phyloP scores from a whole-genome alignment of 1,140 invertebrate species.

The Diachasmimorpha longicaudata region DNA sequence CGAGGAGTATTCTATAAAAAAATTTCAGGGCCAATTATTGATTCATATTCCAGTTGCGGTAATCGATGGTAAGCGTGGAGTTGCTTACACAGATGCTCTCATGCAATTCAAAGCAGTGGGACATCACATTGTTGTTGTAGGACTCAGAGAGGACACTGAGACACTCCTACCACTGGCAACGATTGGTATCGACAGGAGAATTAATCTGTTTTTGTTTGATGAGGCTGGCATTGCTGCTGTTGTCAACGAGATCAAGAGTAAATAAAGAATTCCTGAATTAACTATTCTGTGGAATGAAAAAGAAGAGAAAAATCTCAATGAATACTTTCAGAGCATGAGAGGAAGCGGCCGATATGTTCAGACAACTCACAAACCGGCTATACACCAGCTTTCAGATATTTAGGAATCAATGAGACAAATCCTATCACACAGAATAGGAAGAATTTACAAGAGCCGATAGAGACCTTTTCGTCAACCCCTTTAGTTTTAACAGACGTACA shows the following conservation, averaged over 20 bases:
- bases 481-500: neutral
- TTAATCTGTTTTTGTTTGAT: constrained; percentile 37
- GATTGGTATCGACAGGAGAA: constrained; percentile 32
- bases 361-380: neutral
- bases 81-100: constrained; percentile 24
- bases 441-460: neutral
- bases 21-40: constrained; percentile 5
- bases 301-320: neutral
- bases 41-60: constrained; percentile 34
- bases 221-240: constrained; percentile 27
- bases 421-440: neutral
- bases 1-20: neutral
- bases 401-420: neutral
- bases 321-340: neutral
- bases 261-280: neutral
- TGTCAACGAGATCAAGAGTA: constrained; percentile 28
- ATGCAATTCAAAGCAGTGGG: constrained; percentile 32
- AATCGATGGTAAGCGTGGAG: constrained; percentile 31
- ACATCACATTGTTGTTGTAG: constrained; percentile 36
- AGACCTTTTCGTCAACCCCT: neutral
- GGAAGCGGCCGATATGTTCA: neutral
- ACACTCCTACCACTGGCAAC: constrained; percentile 33
- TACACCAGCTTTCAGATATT: neutral
- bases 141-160: constrained; percentile 32
- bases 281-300: neutral